Evolutionary conservation across 2,797 vertebrate genomes (phyloP).

Genomic region (Centropyge bicolor): DNA sequence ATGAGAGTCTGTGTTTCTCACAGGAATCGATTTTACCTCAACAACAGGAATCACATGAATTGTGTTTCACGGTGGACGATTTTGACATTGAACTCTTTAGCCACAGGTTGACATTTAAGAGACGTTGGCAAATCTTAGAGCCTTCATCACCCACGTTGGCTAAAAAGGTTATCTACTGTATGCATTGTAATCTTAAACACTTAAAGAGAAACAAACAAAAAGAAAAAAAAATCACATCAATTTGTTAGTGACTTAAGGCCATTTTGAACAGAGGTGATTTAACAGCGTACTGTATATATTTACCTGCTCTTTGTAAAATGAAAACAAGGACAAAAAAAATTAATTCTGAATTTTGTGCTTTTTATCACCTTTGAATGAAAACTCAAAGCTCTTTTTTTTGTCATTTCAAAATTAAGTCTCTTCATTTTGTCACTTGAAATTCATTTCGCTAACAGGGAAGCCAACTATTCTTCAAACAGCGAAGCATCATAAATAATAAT

Average conservation of each 20-base stretch:
- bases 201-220: conserved; percentile 35
- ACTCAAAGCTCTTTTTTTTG: conserved; percentile 6
- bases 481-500: conserved; percentile 71
- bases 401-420: conserved; percentile 41
- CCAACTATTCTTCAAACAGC: conserved; percentile 45
- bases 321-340: conserved; percentile 40
- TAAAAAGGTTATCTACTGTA: conserved; percentile 26
- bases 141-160: background rate
- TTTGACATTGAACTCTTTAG: conserved; percentile 44
- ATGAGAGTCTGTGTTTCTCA: background rate
- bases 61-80: conserved; percentile 29
- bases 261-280: conserved; percentile 69
- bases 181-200: conserved; percentile 19
- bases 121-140: conserved; percentile 47
- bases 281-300: conserved; percentile 29
- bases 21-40: background rate
- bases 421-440: conserved; percentile 20
- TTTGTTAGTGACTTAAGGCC: conserved; percentile 76
- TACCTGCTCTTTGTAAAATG: conserved; percentile 46
- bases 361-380: conserved; percentile 35
- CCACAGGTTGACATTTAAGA: conserved; percentile 45
- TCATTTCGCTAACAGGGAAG: conserved; percentile 8
- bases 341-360: conserved; percentile 66
- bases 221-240: conserved; percentile 14
- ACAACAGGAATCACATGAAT: conserved; percentile 1